Percentiles rank a stretch among this genome's conserved stretches.
Conservation (phyloP, 2,797 vertebrate genomes). For the Ctenopoma multispine region DNA sequence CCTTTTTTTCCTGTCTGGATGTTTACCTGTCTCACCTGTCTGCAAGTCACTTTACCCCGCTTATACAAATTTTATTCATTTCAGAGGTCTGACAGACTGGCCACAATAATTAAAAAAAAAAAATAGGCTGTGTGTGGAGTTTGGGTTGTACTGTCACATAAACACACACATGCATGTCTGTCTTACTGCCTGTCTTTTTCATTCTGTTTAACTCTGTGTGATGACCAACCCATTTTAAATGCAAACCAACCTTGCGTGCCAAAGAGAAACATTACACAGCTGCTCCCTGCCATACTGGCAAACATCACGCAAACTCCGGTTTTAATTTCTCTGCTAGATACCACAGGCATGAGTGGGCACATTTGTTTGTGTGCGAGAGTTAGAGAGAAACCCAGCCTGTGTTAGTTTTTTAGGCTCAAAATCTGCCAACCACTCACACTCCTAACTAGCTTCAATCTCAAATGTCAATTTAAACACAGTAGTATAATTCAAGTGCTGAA, state of each 20-base stretch:
- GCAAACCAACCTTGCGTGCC: constrained; percentile 50
- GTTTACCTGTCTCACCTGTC: constrained; percentile 57
- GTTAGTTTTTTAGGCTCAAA: constrained; percentile 3
- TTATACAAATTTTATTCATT: constrained; percentile 38
- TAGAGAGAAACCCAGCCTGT: constrained; percentile 3
- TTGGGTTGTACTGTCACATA: constrained; percentile 24
- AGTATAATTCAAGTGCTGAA: background rate
- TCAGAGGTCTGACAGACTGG: constrained; percentile 9
- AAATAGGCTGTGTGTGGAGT: constrained; percentile 7
- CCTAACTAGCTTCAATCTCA: constrained; percentile 7
- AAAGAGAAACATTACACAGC: constrained; percentile 69
- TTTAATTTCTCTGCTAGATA: constrained; percentile 47
- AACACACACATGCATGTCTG: constrained; percentile 22
- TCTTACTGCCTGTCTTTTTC: constrained; percentile 31
- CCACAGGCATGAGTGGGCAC: constrained; percentile 22
- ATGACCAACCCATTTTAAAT: constrained; percentile 34
- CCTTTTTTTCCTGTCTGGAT: constrained; percentile 56
- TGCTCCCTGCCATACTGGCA: constrained; percentile 62
- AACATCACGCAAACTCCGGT: constrained; percentile 50
- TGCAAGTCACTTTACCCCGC: constrained; percentile 47
- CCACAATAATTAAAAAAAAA: background rate
- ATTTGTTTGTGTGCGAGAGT: constrained; percentile 38
- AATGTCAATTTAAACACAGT: constrained; percentile 16
- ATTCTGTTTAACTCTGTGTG: constrained; percentile 35
- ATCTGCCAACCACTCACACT: constrained; percentile 13